Evolutionary conservation across 2,797 vertebrate genomes (phyloP), one percentile per base, ranked within the genome.

Genomic region (Xyrichtys novacula): DNA sequence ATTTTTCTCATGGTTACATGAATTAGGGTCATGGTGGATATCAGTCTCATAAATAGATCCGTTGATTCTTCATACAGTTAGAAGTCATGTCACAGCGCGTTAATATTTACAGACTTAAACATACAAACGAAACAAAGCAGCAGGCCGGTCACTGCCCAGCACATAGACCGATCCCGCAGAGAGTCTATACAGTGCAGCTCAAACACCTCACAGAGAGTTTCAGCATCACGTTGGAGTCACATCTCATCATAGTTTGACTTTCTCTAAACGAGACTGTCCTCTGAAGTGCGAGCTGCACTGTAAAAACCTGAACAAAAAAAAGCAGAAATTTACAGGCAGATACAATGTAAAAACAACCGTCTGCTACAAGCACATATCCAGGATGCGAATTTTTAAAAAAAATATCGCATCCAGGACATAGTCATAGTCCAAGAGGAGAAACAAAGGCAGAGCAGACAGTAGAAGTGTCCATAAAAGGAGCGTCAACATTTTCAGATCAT

Each of bases 1-100:
- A 82, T 85, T 76, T 68, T 81, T 3, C 17, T 65, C 6, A 9
- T 82, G 78, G 11, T 82, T 82, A 80, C 80, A 85, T 71, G 77
- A 82, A 80, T 85, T 79, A 83, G 78, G 47, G 52, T 86, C 72
- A 60, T 76, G 50, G 72, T 80, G 57, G 52, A 61, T 16, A 29
- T 77, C 60, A 67, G 72, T 61, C 49, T 84, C 89, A 90, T 90
- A 91, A 91, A 91, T 91, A 91, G 32, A 81, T 83, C 76, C 20
- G 68, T 60, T 56, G 71, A 89, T 84, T 90, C 59, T 84, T 81
- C 74, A 49, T 71, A 81, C 73, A 80, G 68, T 74, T 81, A 84
- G 22, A 75, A 60, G 62, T 76, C 64, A 46, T 72, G 46, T 77
- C 53, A 78, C 74, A 78, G 78, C 67, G 2, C 14, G 16, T 17